Evolutionary conservation across 2,888 invertebrate genomes (phyloP).

Genomic region (Allophyes oxyacanthae): DNA sequence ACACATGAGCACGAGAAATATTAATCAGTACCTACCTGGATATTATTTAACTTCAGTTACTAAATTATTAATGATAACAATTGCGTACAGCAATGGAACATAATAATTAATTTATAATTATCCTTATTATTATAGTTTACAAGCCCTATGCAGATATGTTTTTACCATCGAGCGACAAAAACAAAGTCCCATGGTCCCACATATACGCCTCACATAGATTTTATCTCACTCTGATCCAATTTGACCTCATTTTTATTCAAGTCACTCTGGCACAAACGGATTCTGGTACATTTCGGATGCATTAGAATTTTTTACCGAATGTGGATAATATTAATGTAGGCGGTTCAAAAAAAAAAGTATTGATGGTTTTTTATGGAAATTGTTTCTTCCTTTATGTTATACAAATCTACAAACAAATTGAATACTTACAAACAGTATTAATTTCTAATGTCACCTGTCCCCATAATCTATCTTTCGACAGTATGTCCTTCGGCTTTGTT

Average conservation of each 20-base stretch:
- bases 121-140: too few species aligned
- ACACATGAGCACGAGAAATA: slow-evolving; percentile 21
- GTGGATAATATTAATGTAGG: slow-evolving; percentile 43
- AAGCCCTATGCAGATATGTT: slow-evolving; percentile 20
- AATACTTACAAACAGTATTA: too few species aligned
- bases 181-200: slow-evolving; percentile 49
- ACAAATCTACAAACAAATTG: too few species aligned
- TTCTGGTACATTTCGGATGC: slow-evolving; percentile 82
- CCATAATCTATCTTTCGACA: too few species aligned
- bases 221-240: slow-evolving; percentile 81
- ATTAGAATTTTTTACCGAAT: slow-evolving; percentile 73
- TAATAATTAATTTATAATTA: too few species aligned
- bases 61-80: slow-evolving; percentile 16
- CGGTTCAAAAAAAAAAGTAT: slow-evolving; percentile 46
- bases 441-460: too few species aligned
- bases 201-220: slow-evolving; percentile 68
- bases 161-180: slow-evolving; percentile 41
- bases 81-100: slow-evolving; percentile 31
- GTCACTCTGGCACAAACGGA: slow-evolving; percentile 76
- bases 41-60: slow-evolving; percentile 9
- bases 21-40: slow-evolving; percentile 13
- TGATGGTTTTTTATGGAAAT: slow-evolving; percentile 28
- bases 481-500: too few species aligned
- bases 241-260: slow-evolving; percentile 86
- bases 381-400: slow-evolving; percentile 24